Base-by-base conservation (phyloP, 1,140 invertebrate species). In the Antheraea mylitta region DNA sequence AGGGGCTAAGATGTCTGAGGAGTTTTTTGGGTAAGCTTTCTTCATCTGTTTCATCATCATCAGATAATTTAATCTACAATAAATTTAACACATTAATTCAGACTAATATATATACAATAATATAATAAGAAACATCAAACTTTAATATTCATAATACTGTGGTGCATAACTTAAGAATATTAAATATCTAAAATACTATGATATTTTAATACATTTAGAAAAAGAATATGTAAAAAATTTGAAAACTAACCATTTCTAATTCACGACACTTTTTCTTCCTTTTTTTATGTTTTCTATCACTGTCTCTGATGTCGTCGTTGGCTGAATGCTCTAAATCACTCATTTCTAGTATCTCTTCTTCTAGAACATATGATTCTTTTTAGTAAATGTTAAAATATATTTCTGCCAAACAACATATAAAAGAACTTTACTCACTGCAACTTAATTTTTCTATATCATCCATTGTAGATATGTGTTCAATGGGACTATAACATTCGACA, bases 1-100 rank as follows among this genome's bases (percentile, higher is more conserved):
- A 85, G 0, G 91, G 90, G 67, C 91, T 91, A 9, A 80, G 73
- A n/a, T 82, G 82, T 7, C 87, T 82, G 18, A 82, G 72, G 66
- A 82, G 72, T 76, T 92, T 93, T 68, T 86, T 89, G 16, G 74
- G 36, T 30, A 79, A 59, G 22, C 80, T 77, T 64, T 92, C 90
- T 64, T 93, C 91, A 78, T 92, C 89, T 61, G 85, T 85, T 36
- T 90, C 87, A 80, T 92, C 92, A 69, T 90, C 90, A 76, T 91
- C 88, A 18, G 89, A 89, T 59, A 87, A 67, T 71, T 90, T 89
- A 66, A 92, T 92, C 90, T 91, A 72, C 65, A 81, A 81, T 45
- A 42, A 0, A 42, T 42, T 42, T 42, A 42, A n/a, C 7, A 11
- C 7, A 42, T 42, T 42, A 53, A 16, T 16, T 13, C 0, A 16